A percentile compares a stretch with the other conserved stretches of the same genome.
phyloP scores from a whole-genome alignment of 2,888 invertebrate species.

The Blastobasis lacticolella region DNA sequence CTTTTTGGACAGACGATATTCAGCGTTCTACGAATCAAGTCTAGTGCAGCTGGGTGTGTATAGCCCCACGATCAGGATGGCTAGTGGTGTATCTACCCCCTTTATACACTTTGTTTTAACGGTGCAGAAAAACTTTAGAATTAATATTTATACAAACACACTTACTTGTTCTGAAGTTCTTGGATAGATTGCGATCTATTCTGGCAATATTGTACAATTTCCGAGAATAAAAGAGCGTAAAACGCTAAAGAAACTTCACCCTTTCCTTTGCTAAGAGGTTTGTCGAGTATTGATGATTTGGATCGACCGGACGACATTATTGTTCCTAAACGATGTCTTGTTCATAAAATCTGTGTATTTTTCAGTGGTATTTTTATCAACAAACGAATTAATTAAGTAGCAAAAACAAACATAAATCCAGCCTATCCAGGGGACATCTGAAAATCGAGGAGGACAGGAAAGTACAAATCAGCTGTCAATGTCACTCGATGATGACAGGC shows the following conservation, averaged over 20 bases:
- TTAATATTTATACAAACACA: conserved; percentile 6
- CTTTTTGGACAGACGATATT: too few relatives aligned
- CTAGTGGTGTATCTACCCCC: neutral
- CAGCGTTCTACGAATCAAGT: too few relatives aligned
- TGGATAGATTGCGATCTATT: conserved; percentile 95
- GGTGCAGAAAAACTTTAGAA: neutral
- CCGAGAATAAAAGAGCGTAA: conserved; percentile 96
- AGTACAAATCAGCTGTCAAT: too few relatives aligned
- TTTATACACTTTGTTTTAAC: neutral
- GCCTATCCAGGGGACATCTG: too few relatives aligned
- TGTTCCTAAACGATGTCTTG: neutral
- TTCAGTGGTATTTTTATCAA: too few relatives aligned
- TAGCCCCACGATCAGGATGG: too few relatives aligned
- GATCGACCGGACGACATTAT: conserved; percentile 72
- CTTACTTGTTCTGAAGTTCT: conserved; percentile 95
- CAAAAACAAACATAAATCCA: too few relatives aligned
- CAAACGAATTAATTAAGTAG: too few relatives aligned
- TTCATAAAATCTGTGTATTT: too few relatives aligned
- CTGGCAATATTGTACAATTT: conserved; percentile 98
- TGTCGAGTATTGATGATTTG: conserved; percentile 89
- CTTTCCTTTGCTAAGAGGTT: conserved; percentile 93
- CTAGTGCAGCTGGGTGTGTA: too few relatives aligned
- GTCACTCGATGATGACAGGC: too few relatives aligned
- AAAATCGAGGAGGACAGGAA: too few relatives aligned
- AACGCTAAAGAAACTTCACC: conserved; percentile 93